These are phyloP conservation scores for Petrocephalus schoutedeni DNA, from an alignment of 2,797 vertebrate genomes.

Conservation along the genomic window DNA sequence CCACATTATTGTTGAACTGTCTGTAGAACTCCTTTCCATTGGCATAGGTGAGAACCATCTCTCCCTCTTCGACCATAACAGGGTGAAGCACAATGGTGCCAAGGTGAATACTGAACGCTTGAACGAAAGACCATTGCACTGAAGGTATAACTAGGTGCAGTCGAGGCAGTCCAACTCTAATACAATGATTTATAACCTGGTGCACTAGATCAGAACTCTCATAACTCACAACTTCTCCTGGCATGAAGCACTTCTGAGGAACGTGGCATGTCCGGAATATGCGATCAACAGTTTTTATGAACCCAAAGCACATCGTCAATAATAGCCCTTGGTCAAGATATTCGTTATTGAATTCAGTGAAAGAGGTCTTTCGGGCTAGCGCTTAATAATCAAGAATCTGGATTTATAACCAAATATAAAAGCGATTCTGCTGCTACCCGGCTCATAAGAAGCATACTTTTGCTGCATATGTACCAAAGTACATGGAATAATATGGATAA, in stretches of 20 bases:
- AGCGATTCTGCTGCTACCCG: not conserved
- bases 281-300: not conserved
- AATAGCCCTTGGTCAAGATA: not conserved
- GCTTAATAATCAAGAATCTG: not conserved
- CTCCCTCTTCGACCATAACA: not conserved
- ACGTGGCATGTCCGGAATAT: not conserved
- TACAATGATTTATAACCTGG: conserved; percentile 14
- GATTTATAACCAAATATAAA: conserved; percentile 13
- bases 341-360: not conserved
- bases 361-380: not conserved
- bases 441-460: not conserved
- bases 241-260: conserved; percentile 4
- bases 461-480: not conserved
- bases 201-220: conserved; percentile 14
- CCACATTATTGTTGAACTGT: not conserved
- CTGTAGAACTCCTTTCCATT: not conserved
- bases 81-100: not conserved
- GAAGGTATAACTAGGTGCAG: conserved; percentile 7
- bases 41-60: not conserved
- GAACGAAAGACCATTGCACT: not conserved
- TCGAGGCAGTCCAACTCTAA: not conserved
- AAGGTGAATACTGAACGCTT: not conserved
- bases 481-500: not conserved
- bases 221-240: conserved; percentile 16
- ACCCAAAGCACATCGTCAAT: not conserved